Conservation (phyloP, 2,797 vertebrate genomes). For the Propithecus deckenii region DNA sequence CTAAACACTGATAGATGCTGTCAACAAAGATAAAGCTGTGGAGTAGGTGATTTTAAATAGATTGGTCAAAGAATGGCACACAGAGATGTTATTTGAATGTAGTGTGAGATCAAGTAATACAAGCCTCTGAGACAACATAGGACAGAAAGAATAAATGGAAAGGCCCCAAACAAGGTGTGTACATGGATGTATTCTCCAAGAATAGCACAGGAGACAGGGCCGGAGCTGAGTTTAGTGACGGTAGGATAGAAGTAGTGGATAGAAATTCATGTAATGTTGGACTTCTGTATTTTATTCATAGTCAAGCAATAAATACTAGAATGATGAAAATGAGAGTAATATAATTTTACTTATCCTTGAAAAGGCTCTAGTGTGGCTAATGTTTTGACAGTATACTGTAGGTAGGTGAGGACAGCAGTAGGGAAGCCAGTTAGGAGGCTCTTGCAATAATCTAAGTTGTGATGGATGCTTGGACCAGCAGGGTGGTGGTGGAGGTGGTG, state of each 20-base stretch:
- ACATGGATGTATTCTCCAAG: not conserved
- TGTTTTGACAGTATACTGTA: not conserved
- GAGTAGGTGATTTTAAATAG: not conserved
- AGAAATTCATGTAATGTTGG: not conserved
- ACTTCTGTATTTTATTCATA: not conserved
- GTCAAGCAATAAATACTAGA: not conserved
- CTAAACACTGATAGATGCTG: not conserved
- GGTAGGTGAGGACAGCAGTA: not conserved
- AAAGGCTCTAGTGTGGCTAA: not conserved
- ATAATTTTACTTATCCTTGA: not conserved
- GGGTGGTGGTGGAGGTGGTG: not conserved
- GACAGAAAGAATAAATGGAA: not conserved
- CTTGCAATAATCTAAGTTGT: not conserved
- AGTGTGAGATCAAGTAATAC: not conserved
- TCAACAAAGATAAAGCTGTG: not conserved
- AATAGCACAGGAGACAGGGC: not conserved
- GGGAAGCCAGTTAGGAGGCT: fast-evolving
- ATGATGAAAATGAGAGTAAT: not conserved
- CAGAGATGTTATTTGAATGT: not conserved
- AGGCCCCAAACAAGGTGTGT: no score
- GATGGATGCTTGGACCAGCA: not conserved
- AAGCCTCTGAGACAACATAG: not conserved
- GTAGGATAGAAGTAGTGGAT: not conserved
- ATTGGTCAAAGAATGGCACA: not conserved
- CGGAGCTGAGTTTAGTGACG: no score